Percentiles rank a stretch among this genome's conserved stretches.
Conservation (phyloP, 2,888 invertebrate genomes). For the Coremacera marginata region DNA sequence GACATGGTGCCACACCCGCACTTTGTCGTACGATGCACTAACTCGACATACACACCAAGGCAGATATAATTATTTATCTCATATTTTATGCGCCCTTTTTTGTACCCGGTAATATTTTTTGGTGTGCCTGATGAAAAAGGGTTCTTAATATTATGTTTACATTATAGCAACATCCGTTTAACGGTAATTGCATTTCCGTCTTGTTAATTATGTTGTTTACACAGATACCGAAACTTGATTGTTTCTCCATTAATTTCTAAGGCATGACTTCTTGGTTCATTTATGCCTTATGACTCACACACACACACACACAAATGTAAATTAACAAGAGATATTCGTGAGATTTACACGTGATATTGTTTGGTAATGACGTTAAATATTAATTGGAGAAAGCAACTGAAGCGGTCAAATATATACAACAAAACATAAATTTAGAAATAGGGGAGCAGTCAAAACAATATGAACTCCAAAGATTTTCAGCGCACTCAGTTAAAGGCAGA, state of each 20-base stretch:
- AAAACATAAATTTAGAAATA: too few relatives aligned
- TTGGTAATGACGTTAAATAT: background rate
- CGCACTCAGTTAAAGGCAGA: too few relatives aligned
- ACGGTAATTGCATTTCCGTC: slow-evolving; percentile 36
- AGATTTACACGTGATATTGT: too few relatives aligned
- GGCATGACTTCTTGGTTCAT: background rate
- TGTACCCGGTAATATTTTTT: background rate
- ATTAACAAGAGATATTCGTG: background rate
- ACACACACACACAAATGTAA: background rate
- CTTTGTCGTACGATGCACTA: background rate
- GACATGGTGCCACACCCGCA: slow-evolving; percentile 1
- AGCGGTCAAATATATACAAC: background rate
- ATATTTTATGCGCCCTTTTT: background rate
- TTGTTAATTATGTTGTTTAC: slow-evolving; percentile 35
- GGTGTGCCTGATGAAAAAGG: background rate
- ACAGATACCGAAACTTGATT: slow-evolving; percentile 32
- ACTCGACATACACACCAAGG: background rate
- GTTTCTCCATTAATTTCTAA: slow-evolving; percentile 31
- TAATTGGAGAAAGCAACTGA: background rate
- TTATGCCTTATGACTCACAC: background rate
- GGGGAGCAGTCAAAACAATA: too few relatives aligned
- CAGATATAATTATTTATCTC: background rate
- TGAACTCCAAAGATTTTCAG: too few relatives aligned
- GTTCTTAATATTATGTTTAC: slow-evolving; percentile 28
- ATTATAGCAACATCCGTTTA: slow-evolving; percentile 33